Base-by-base conservation (phyloP, 2,113 vertebrate genomes). In the Ceratotherium simum region DNA sequence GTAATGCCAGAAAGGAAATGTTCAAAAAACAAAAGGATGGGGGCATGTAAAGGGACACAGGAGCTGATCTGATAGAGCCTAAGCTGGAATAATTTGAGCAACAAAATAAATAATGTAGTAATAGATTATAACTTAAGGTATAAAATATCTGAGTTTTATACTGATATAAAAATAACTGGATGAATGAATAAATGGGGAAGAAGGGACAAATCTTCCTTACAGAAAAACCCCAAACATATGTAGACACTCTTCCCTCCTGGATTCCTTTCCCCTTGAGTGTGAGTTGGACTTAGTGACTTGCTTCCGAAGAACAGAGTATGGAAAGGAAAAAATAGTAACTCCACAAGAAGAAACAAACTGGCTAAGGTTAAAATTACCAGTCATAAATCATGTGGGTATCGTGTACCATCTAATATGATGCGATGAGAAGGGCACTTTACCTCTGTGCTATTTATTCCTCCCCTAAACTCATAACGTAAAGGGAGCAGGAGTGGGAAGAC, bases 191-290 rank as follows among this genome's bases (percentile, higher is more conserved):
- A 92, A 54, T n/a, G 29, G 27, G 39, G n/a, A 31, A 90, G 16
- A 84, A 85, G 51, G 51, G 51, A 96, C 23, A 79, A 46, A 84
- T 93, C 42, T 93, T 81, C 70, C 64, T 67, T 62, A 42, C 23
- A 92, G 36, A 88, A 91, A 94, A 84, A 90, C 31, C 62, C 12
- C 70, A 73, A 88, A 73, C 67, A 64, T 48, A 83, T 91, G 64
- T 42, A 67, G 48, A 85, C 79, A 81, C 31, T 79, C 76, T 27
- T 94, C 42, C 20, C 14, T 91, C 23, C 54, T 88, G 82, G 36
- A 72, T 76, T 65, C 23, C 36, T 62, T 20, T 78, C 56, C 39
- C 33, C 48, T 95, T 70, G 33, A 79, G 31, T 72, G 42, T 42
- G 72, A 21, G 39, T n/a, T 89, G 56, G 60, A 85, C n/a, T 51